Base-by-base conservation (phyloP, 2,888 invertebrate genomes). In the Ceratothoa steindachneri region DNA sequence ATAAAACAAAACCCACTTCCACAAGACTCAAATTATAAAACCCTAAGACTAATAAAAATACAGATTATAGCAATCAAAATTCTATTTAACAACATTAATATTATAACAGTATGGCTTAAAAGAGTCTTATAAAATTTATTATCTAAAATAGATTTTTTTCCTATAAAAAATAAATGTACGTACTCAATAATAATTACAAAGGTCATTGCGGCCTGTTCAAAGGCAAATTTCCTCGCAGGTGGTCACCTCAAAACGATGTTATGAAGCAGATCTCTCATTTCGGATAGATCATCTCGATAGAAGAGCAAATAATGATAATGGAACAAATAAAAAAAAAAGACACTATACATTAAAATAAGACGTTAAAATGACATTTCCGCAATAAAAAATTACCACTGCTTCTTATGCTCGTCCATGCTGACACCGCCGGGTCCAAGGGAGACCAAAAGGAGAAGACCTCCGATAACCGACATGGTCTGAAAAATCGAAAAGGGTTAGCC, bases 341-440 rank as follows among this genome's bases (percentile, higher is more conserved):
- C 41, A 15, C 7, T 15, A 41, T 41, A 41, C 5, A 15, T 41
- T 41, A 41, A 41, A 41, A 41, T 9, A 41, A 41, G 15, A 41
- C 41, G 15, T 9, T n/a, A n/a, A n/a, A n/a, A n/a, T n/a, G n/a
- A n/a, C n/a, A n/a, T n/a, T n/a, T 41, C 41, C 5, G 41, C 15
- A 9, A 41, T 41, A 41, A 41, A 41, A 41, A 41, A 5, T 41
- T 41, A 97, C 96, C 96, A 99, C 85, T 93, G 92, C 87, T 99
- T 99, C 88, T 99, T 99, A 87, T 98, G 97, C 84, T 98, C 98
- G 85, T 99, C 99, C 95, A 99, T 97, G 80, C 97, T 97, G 53
- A 97, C 97, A 73, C 96, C 97, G 76, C 99, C 99, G 52, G 99
- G 99, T 41, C 99, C 99, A 80, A 98, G 88, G 80, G 94, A 94